These are phyloP conservation scores for Lepidurus couesii DNA, from an alignment of 1,140 invertebrate genomes.

Conservation along the genomic window DNA sequence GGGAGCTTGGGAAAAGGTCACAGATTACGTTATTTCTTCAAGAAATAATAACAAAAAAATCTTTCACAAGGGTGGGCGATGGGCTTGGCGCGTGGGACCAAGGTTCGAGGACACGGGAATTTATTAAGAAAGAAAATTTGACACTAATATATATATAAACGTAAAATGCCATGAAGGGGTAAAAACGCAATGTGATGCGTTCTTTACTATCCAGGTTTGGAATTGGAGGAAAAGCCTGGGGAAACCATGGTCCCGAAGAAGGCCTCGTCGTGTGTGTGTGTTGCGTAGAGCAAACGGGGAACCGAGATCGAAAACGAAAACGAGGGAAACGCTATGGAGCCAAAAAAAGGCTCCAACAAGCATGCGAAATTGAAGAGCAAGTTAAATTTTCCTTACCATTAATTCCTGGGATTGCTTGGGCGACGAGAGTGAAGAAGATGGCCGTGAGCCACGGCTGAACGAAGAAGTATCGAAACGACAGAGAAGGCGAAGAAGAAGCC, in stretches of 20 bases:
- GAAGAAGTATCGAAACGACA: background rate
- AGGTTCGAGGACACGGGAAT: background rate
- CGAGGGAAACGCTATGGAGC: background rate
- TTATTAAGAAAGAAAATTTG: background rate
- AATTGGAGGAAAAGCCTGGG: too few species aligned
- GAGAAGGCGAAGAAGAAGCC: background rate
- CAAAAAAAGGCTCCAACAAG: background rate
- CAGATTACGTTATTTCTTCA: background rate
- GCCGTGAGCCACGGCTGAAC: constrained; percentile 12
- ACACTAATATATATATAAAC: background rate
- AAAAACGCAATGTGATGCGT: too few species aligned
- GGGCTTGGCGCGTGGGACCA: background rate
- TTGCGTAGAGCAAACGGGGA: background rate
- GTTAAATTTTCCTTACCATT: constrained; percentile 20
- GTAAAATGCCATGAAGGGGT: too few species aligned
- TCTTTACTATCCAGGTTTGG: too few species aligned
- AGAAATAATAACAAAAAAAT: background rate
- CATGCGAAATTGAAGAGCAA: constrained; percentile 22
- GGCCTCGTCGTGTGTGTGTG: background rate
- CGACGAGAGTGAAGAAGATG: constrained; percentile 5
- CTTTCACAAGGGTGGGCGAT: background rate
- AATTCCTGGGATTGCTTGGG: constrained; percentile 1
- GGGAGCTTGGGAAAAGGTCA: background rate
- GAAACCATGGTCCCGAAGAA: too few species aligned
- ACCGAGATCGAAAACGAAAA: background rate